Percentiles rank a stretch among this genome's conserved stretches.
Conservation (phyloP, 92 coral and sea anemone genomes). For the Pocillopora grandis region DNA sequence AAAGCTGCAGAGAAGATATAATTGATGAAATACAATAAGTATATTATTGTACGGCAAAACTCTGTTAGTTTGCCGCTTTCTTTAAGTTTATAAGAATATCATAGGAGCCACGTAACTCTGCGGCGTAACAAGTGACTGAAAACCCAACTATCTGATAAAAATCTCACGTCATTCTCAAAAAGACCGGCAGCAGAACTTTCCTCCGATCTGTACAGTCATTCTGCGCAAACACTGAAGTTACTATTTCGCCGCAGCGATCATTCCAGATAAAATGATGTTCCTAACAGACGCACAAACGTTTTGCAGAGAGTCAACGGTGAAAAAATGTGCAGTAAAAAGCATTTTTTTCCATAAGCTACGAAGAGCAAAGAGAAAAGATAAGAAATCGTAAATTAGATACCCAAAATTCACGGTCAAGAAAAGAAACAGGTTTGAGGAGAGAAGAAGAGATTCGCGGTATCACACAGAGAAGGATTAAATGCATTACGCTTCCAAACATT, state of each 20-base stretch:
- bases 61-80: neutral
- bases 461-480: conserved; percentile 21
- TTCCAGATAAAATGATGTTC: neutral
- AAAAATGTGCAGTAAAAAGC: neutral
- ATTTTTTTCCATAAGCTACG: neutral
- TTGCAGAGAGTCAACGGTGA: neutral
- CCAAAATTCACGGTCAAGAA: no score
- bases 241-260: neutral
- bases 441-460: neutral
- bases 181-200: neutral
- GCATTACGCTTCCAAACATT: conserved; percentile 5
- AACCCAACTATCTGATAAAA: neutral
- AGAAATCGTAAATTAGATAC: neutral
- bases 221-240: neutral
- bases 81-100: neutral
- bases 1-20: neutral
- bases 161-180: neutral
- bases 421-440: neutral
- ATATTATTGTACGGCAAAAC: neutral
- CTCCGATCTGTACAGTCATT: conserved; percentile 4
- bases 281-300: neutral
- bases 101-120: neutral
- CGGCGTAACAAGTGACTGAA: neutral
- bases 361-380: neutral
- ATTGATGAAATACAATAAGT: neutral